Evolutionary conservation across 2,888 invertebrate genomes (phyloP), one percentile per base, ranked within the genome.

Genomic region (Callinectes sapidus): DNA sequence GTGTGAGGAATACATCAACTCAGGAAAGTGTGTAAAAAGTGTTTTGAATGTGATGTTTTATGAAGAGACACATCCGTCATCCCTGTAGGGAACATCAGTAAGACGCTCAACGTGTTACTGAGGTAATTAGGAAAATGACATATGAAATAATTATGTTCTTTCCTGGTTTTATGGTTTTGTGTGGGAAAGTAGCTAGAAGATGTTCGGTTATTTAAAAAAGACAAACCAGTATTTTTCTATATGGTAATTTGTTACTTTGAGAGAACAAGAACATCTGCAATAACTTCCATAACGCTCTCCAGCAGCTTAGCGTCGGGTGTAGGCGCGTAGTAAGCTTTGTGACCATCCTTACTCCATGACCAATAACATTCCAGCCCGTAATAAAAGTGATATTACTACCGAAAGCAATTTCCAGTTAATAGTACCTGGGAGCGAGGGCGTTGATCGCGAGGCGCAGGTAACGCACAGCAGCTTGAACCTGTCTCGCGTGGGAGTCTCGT

Each of bases 381-480:
- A 77, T 77, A 77, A 77, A 77, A 77, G 71, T 28, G 71, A 28
- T 77, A 77, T 77, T 77, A 77, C 71, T n/a, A 77, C 28, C n/a
- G 71, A 28, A 28, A 77, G 71, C 71, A 77, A 77, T 77, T 77
- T 77, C 28, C 71, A 77, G 28, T 77, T 77, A 77, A 77, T 77
- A 77, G 71, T 77, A 77, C 71, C 71, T 28, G 71, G 32, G 71
- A 39, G 39, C 39, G 86, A 86, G 35, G 32, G 42, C 23, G 39
- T 86, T 39, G 2, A 39, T 39, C 86, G 42, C 23, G 42, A 32
- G 48, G 39, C 3, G 10, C 23, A 18, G 10, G 42, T 18, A 42
- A 39, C 48, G 18, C 86, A 86, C 32, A 18, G 6, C 61, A 18
- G 23, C 61, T 18, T 61, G 61, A 61, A 61, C 61, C 23, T 61